Evolutionary conservation across 1,140 invertebrate genomes (phyloP), one percentile per base, ranked within the genome.

Genomic region (Pteromalus puparum): DNA sequence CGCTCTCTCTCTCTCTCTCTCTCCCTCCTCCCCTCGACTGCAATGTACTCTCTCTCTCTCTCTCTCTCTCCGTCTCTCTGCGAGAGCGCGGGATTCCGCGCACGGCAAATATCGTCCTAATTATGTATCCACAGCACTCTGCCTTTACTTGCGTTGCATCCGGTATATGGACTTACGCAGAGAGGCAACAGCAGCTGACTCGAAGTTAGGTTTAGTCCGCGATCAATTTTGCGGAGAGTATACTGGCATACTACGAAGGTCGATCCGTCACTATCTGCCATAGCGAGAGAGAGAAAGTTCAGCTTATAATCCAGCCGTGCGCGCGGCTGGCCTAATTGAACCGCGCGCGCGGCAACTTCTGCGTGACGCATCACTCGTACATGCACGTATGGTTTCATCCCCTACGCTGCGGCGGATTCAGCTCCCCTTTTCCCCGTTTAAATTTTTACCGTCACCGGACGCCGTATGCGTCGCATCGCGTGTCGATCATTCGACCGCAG

Each of bases 51-150:
- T 53, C 48, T 4, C 42, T 46, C 24, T 61, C 3, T 21, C 46
- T 34, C 48, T 4, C 42, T 46, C 24, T 61, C 3, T 21, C 46
- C 6, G 30, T 9, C 26, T 30, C 28, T 34, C 26, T 30, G 70
- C 21, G 18, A 48, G 53, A 61, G 53, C 53, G 46, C 46, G n/a
- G 30, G 53, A 72, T 38, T 48, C 46, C 75, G 61, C 72, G 67
- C 46, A 15, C 48, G 70, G 34, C 83, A 81, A 85, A 81, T 81
- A 85, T 81, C 83, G 38, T 13, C 83, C 83, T 81, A 81, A 85
- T 85, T 85, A 85, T 70, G 65, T 68, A 77, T 76, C 72, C 53
- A 74, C 72, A 82, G 77, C 77, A 4, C 67, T 70, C 0, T 30
- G 67, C n/a, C 67, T n/a, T n/a, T n/a, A n/a, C n/a, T 70, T 28